These are phyloP conservation scores for Telmatherina bonti DNA, from an alignment of 2,797 vertebrate genomes.

Conservation along the genomic window DNA sequence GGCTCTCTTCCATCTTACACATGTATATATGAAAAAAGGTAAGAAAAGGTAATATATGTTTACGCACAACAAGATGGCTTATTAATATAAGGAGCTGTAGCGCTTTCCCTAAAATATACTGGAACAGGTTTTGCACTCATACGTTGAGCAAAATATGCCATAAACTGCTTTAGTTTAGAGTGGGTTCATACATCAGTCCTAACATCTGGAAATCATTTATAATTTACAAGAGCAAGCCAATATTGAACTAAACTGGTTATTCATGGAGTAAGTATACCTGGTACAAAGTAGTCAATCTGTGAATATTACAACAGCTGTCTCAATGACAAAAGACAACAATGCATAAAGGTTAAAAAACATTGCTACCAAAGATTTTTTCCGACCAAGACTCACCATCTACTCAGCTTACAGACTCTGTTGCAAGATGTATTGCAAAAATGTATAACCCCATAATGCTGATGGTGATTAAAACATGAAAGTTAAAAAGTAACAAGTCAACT, in stretches of 20 bases:
- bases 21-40: conserved; percentile 10
- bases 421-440: too few species aligned
- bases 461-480: too few species aligned
- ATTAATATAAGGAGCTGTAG: not conserved
- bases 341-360: too few species aligned
- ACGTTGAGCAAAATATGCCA: not conserved
- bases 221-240: not conserved
- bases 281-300: too few species aligned
- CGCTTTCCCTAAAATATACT: not conserved
- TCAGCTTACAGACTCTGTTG: too few species aligned
- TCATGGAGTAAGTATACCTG: not conserved
- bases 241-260: not conserved
- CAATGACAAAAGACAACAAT: too few species aligned
- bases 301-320: too few species aligned
- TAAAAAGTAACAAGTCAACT: too few species aligned
- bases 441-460: too few species aligned
- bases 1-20: conserved; percentile 28
- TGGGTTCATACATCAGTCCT: not conserved
- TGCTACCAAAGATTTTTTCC: too few species aligned
- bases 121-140: not conserved
- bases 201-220: not conserved
- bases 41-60: conserved; percentile 8
- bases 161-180: not conserved
- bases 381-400: too few species aligned
- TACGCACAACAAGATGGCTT: conserved; percentile 9